Evolutionary conservation across 1,140 invertebrate species (phyloP).

Genomic region (Trialeurodes vaporariorum): DNA sequence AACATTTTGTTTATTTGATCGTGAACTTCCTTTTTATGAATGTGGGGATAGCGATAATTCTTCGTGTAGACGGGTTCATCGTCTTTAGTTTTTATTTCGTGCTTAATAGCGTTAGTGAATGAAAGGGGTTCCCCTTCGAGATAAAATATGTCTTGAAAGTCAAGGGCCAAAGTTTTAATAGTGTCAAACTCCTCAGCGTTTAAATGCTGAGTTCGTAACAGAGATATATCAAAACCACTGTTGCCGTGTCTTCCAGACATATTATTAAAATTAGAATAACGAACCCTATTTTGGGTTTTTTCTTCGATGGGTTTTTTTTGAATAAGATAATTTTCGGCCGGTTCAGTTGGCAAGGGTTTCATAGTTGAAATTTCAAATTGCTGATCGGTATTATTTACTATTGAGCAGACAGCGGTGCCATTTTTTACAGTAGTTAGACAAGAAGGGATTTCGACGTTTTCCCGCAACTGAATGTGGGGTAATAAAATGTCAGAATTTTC

Average conservation of each 20-base stretch:
- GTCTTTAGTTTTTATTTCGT: conserved; percentile 13
- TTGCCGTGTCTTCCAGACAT: too few species aligned
- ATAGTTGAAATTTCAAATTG: neutral
- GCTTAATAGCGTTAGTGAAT: neutral
- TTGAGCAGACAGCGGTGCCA: neutral
- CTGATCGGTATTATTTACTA: neutral
- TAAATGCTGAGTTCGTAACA: neutral
- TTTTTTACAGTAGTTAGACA: neutral
- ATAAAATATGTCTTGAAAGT: conserved; percentile 10
- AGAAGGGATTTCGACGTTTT: neutral
- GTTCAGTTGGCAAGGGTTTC: neutral
- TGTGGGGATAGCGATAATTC: conserved; percentile 5
- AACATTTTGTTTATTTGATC: neutral
- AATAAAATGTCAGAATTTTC: neutral
- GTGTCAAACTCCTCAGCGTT: neutral
- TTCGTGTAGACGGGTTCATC: conserved; percentile 5
- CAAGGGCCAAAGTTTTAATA: neutral
- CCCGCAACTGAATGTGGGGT: neutral
- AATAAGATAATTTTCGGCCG: neutral
- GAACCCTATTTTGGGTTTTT: neutral
- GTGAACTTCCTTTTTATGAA: conserved; percentile 5
- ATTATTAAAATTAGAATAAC: neutral
- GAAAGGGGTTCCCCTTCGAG: conserved; percentile 6
- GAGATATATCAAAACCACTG: neutral
- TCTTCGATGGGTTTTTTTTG: neutral